Evolutionary conservation across 2,888 invertebrate genomes (phyloP).

Genomic region (Pseudococcus longispinus): DNA sequence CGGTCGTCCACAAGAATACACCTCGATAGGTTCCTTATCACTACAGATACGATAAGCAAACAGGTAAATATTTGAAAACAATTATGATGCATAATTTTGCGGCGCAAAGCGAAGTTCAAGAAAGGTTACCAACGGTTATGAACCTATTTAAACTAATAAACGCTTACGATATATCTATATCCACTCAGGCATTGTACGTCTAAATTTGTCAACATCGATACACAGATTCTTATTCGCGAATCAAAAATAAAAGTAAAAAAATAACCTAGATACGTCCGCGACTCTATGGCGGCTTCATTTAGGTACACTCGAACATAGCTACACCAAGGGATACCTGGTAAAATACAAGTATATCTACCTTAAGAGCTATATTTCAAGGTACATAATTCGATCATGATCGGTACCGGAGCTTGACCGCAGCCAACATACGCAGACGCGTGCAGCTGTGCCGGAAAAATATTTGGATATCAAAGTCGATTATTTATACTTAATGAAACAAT

Average conservation of each 20-base stretch:
- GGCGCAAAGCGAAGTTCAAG: not conserved
- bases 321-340: not conserved
- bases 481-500: constrained; percentile 26
- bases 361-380: not conserved
- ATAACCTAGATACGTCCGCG: not conserved
- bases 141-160: constrained; percentile 18
- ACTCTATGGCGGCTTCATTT: not conserved
- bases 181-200: not conserved
- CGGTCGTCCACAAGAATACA: not conserved
- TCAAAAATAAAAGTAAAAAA: not conserved
- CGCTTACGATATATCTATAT: not conserved
- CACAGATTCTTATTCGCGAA: not conserved
- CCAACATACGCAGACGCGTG: not conserved
- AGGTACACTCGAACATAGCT: not conserved
- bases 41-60: not conserved
- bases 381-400: not conserved
- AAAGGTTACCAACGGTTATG: constrained; percentile 19
- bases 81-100: constrained; percentile 7
- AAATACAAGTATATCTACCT: no score
- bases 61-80: constrained; percentile 26
- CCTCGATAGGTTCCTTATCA: not conserved
- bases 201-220: not conserved
- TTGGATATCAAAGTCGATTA: constrained; percentile 20
- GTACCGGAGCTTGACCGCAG: not conserved
- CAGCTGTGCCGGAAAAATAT: constrained; percentile 25